Conservation (phyloP, 1,140 invertebrate species). For the Drosophila trapezifrons region DNA sequence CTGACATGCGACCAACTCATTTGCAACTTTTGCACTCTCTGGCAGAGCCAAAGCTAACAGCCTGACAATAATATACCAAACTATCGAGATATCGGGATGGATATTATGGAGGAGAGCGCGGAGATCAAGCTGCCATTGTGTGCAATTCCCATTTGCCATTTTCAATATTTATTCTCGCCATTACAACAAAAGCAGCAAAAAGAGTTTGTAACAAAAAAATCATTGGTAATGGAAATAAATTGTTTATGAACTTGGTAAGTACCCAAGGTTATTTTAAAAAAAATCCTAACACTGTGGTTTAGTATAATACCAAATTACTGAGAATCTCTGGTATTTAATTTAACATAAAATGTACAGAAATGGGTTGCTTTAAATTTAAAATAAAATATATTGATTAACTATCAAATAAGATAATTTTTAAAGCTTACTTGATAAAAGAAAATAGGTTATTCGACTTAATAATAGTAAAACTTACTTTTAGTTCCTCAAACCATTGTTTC, state of each 20-base stretch:
- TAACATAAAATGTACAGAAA: too few relatives aligned
- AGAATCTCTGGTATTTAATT: too few relatives aligned
- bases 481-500: too few relatives aligned
- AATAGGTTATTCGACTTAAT: too few relatives aligned
- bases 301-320: too few relatives aligned
- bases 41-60: conserved; percentile 47
- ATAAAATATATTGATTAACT: too few relatives aligned
- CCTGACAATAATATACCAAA: conserved; percentile 57
- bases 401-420: too few relatives aligned
- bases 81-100: conserved; percentile 39
- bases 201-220: conserved; percentile 10
- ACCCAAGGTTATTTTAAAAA: too few relatives aligned
- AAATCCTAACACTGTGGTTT: too few relatives aligned
- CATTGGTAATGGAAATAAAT: background rate
- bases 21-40: conserved; percentile 52
- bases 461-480: background rate
- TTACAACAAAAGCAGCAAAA: conserved; percentile 40
- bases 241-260: background rate
- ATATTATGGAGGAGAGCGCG: conserved; percentile 27
- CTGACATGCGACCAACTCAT: conserved; percentile 45
- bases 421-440: too few relatives aligned
- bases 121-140: conserved; percentile 67
- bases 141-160: conserved; percentile 81
- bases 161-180: conserved; percentile 73
- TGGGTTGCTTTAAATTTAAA: too few relatives aligned